Evolutionary conservation across 2,888 invertebrate genomes (phyloP).

Genomic region (Artemia sp.): DNA sequence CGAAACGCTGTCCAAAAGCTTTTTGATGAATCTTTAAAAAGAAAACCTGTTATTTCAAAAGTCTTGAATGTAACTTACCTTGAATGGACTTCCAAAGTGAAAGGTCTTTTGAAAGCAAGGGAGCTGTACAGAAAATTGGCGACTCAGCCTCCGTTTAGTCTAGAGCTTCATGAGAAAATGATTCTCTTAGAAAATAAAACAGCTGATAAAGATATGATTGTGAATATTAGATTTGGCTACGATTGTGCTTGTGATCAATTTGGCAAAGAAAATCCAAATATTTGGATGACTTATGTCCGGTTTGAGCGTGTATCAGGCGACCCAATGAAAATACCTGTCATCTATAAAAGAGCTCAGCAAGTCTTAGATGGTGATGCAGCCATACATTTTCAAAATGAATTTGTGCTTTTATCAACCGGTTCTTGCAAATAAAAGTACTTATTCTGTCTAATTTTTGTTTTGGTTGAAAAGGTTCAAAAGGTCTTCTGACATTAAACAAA

Average conservation of each 20-base stretch:
- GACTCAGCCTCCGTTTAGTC: slow-evolving; percentile 41
- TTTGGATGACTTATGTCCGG: slow-evolving; percentile 55
- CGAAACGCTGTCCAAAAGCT: slow-evolving; percentile 21
- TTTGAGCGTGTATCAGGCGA: slow-evolving; percentile 49
- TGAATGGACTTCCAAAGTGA: slow-evolving; percentile 39
- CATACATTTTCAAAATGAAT: slow-evolving; percentile 31
- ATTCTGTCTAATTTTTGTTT: no score
- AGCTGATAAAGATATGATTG: slow-evolving; percentile 14
- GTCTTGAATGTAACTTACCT: slow-evolving; percentile 44
- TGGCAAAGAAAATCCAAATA: slow-evolving; percentile 41
- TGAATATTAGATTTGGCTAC: slow-evolving; percentile 41
- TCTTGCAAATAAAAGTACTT: background rate
- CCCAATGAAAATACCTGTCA: slow-evolving; percentile 37
- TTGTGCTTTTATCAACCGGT: slow-evolving; percentile 24
- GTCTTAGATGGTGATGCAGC: slow-evolving; percentile 39
- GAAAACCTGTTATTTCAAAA: slow-evolving; percentile 37
- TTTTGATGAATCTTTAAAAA: slow-evolving; percentile 26
- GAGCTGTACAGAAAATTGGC: slow-evolving; percentile 44
- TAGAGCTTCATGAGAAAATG: slow-evolving; percentile 46
- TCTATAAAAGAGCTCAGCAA: slow-evolving; percentile 46
- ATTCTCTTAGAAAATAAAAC: slow-evolving; percentile 36
- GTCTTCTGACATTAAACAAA: no score
- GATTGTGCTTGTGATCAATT: slow-evolving; percentile 47
- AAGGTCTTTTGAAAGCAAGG: slow-evolving; percentile 41
- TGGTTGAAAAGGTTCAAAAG: no score